These are phyloP conservation scores for Operophtera brumata DNA, from an alignment of 2,888 invertebrate genomes.

Conservation along the genomic window DNA sequence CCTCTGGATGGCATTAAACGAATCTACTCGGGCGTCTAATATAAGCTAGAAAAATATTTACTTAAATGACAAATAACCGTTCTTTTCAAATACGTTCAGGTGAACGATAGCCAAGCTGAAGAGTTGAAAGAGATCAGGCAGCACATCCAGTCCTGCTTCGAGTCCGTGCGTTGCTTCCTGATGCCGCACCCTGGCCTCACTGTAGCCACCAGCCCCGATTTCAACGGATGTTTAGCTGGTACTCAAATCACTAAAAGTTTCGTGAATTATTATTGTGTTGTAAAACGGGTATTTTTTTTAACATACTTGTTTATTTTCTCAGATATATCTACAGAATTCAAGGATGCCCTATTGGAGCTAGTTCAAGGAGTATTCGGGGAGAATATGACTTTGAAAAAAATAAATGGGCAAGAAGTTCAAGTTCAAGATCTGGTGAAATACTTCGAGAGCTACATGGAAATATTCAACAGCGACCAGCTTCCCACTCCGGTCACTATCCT, in stretches of 20 bases:
- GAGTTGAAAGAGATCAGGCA: slow-evolving; percentile 25
- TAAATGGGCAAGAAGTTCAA: slow-evolving; percentile 17
- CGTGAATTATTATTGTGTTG: too few relatives aligned
- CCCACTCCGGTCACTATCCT: slow-evolving; percentile 98
- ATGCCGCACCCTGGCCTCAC: slow-evolving; percentile 33
- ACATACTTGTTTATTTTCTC: not conserved
- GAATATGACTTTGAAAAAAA: slow-evolving; percentile 8
- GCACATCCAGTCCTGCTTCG: slow-evolving; percentile 22
- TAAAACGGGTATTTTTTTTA: too few relatives aligned
- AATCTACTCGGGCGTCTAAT: too few relatives aligned
- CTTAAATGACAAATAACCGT: too few relatives aligned
- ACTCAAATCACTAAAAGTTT: not conserved
- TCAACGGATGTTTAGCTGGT: slow-evolving; percentile 26
- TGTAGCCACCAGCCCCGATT: slow-evolving; percentile 19
- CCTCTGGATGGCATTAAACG: too few relatives aligned
- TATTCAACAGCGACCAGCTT: slow-evolving; percentile 95
- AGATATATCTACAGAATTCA: slow-evolving; percentile 25
- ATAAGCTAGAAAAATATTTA: too few relatives aligned
- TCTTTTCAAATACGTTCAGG: slow-evolving; percentile 5
- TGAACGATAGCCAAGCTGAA: slow-evolving; percentile 12
- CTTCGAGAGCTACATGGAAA: slow-evolving; percentile 95
- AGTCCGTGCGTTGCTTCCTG: slow-evolving; percentile 23
- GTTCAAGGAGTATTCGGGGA: slow-evolving; percentile 14
- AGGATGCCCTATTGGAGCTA: slow-evolving; percentile 11
- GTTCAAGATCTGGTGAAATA: slow-evolving; percentile 83